Base-by-base conservation (phyloP, 2,797 vertebrate genomes). In the Tangara arthus region DNA sequence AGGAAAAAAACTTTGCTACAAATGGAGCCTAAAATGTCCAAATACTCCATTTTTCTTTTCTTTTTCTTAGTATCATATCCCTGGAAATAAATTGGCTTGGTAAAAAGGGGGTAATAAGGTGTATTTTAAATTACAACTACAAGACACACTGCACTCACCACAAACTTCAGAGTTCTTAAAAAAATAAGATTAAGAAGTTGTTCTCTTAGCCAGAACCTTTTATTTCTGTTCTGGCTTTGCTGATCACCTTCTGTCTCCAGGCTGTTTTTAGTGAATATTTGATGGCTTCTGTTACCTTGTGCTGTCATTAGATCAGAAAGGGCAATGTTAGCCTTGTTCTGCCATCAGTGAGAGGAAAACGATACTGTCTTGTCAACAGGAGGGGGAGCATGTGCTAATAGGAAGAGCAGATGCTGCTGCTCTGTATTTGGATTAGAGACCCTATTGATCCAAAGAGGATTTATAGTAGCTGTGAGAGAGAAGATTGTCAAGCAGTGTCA, bases 401-500 rank as follows among this genome's bases (percentile, higher is more conserved):
- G 90, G 88, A 90, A 72, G 59, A 83, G 69, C 78, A 65, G 86
- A 90, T 93, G 92, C 90, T 90, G 47, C 49, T 86, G 88, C 82
- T 91, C 86, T 94, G 77, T 94, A 53, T 92, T 95, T 96, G 94
- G 77, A 94, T 97, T 95, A 95, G 91, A 95, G 71, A 79, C 63
- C 70, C 93, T 97, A 97, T 97, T 97, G 97, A 98, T 97, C 96
- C 93, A 72, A 90, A 92, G 89, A 97, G 95, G 95, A 97, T 98
- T 97, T 97, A 96, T 96, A 82, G 95, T 89, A 71, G 79, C 94
- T 90, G 64, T 50, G 86, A 97, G 82, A 91, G 69, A 35, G 85
- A 93, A 93, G 92, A 79, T 94, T 97, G 97, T 95, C 94, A 83
- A 80, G 89, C 72, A 69, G 24, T 86, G 83, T 87, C 90, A 78